These are phyloP conservation scores for Poecile atricapillus DNA, from an alignment of 2,113 vertebrate genomes.

Conservation along the genomic window DNA sequence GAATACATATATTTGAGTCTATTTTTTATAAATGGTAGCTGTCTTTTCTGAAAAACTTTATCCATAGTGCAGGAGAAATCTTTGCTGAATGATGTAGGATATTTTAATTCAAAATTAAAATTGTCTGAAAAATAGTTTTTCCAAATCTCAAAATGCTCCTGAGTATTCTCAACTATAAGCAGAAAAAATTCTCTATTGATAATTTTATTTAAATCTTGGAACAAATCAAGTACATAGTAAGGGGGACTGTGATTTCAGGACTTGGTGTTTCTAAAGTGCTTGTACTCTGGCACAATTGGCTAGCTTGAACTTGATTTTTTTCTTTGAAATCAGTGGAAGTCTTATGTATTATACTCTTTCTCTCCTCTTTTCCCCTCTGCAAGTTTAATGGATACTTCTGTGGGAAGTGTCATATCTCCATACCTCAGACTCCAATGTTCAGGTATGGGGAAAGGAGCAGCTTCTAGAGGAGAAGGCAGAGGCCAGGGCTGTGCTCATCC, in stretches of 20 bases:
- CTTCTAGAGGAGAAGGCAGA: not conserved
- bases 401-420: not conserved
- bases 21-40: conserved; percentile 61
- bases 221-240: not conserved
- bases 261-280: not conserved
- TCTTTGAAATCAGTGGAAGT: not conserved
- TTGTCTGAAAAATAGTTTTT: conserved; percentile 9
- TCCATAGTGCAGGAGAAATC: conserved; percentile 20
- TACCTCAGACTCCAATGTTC: not conserved
- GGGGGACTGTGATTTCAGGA: not conserved
- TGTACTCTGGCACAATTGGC: not conserved
- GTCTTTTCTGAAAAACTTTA: conserved; percentile 62
- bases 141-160: not conserved
- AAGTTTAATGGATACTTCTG: not conserved
- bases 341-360: not conserved
- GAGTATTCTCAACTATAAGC: conserved; percentile 1
- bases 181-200: not conserved
- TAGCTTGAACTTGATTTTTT: not conserved
- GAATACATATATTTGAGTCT: conserved; percentile 48
- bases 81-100: not conserved
- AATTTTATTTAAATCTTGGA: not conserved
- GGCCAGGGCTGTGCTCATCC: not conserved
- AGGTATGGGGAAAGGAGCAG: accelerated
- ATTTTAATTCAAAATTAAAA: conserved; percentile 57
- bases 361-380: not conserved